Evolutionary conservation across 2,888 invertebrate species (phyloP).

Genomic region (Troides aeacus): DNA sequence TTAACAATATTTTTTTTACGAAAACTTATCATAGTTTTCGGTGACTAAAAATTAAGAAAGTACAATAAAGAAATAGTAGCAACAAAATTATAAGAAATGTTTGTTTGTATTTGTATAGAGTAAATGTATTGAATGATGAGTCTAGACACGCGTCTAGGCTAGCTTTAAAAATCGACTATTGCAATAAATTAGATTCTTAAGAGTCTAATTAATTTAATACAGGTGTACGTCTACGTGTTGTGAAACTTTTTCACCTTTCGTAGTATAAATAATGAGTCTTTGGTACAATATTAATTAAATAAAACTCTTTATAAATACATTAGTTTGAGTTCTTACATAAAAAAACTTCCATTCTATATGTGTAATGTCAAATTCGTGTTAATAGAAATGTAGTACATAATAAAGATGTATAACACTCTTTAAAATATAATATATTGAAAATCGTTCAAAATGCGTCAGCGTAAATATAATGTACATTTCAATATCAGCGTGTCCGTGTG

Average conservation of each 20-base stretch:
- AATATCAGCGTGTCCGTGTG: neutral
- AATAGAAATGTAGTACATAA: too few species aligned
- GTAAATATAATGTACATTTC: neutral
- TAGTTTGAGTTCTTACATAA: too few species aligned
- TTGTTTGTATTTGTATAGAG: conserved; percentile 11
- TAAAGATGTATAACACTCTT: too few species aligned
- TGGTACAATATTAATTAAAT: neutral
- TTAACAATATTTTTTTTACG: neutral
- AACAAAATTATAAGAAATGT: conserved; percentile 2
- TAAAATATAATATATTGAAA: too few species aligned
- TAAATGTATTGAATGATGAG: conserved; percentile 28
- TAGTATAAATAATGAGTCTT: neutral
- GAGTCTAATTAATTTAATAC: conserved; percentile 25
- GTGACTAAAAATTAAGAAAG: neutral
- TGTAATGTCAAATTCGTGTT: too few species aligned
- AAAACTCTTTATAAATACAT: too few species aligned
- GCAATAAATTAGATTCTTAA: conserved; percentile 23
- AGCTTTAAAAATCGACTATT: conserved; percentile 17
- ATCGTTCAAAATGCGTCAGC: neutral
- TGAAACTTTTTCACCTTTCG: neutral
- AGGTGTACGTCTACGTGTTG: conserved; percentile 4
- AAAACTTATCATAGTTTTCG: neutral
- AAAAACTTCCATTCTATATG: too few species aligned
- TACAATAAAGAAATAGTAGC: neutral
- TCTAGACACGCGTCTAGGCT: conserved; percentile 21